Evolutionary conservation across 1,140 invertebrate genomes (phyloP).

Genomic region (Pinna nobilis): DNA sequence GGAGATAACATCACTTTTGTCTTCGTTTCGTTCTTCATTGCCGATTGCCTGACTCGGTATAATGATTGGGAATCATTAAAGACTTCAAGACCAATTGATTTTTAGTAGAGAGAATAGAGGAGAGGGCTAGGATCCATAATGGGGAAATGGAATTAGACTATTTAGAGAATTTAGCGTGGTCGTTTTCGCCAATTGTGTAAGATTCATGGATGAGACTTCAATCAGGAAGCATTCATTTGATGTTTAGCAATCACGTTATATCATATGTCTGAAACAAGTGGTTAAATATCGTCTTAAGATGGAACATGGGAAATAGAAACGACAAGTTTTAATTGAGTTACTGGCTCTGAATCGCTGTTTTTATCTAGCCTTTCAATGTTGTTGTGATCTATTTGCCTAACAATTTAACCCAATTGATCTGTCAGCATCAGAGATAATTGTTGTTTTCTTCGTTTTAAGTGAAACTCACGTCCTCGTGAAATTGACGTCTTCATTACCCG

Average conservation of each 20-base stretch:
- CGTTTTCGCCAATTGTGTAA: constrained; percentile 42
- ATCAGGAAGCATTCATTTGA: constrained; percentile 22
- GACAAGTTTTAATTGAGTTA: constrained; percentile 32
- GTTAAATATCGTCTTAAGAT: neutral
- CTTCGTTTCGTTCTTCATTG: neutral
- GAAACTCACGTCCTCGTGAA: neutral
- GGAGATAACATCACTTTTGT: too few relatives aligned
- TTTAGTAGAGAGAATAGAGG: neutral
- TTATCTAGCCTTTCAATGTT: constrained; percentile 10
- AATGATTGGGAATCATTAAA: constrained; percentile 27
- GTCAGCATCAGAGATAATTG: constrained; percentile 7
- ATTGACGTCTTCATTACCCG: constrained; percentile 13
- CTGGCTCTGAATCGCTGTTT: constrained; percentile 11
- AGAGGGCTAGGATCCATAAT: constrained; percentile 11
- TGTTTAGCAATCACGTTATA: constrained; percentile 16
- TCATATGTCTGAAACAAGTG: constrained; percentile 14
- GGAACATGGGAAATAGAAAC: constrained; percentile 20
- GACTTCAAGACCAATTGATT: constrained; percentile 12
- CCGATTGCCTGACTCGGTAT: constrained; percentile 18
- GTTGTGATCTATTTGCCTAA: constrained; percentile 10
- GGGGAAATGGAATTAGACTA: constrained; percentile 38
- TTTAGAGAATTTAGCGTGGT: constrained; percentile 22
- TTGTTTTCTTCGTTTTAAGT: neutral
- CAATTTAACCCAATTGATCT: neutral
- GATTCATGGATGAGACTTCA: constrained; percentile 17